Percentiles rank a stretch among this genome's conserved stretches.
Conservation (phyloP, 2,797 vertebrate genomes). For the Merluccius polli region DNA sequence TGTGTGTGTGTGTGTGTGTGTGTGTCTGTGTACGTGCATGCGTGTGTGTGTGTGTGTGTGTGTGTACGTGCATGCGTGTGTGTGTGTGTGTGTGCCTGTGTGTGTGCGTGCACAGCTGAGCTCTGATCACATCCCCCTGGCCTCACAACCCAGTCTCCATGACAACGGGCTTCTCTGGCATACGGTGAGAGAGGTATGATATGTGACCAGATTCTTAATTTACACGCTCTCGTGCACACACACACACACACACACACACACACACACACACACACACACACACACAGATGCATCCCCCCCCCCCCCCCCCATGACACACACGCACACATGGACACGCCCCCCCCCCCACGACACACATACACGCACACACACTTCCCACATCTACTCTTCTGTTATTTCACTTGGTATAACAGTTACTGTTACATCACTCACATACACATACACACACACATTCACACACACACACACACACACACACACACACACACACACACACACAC, state of each 20-base stretch:
- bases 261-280: conserved; percentile 7
- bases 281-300: conserved; percentile 6
- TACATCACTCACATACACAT: neutral
- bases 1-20: no score
- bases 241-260: conserved; percentile 11
- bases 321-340: conserved; percentile 1
- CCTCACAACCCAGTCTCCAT: conserved; percentile 77
- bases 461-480: neutral
- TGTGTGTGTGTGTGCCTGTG: neutral
- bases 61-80: neutral
- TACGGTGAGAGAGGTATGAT: conserved; percentile 71
- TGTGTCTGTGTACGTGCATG: no score
- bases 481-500: neutral
- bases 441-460: neutral
- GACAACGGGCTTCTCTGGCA: conserved; percentile 73
- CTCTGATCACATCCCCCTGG: neutral
- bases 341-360: conserved; percentile 3
- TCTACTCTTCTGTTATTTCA: no score
- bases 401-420: no score
- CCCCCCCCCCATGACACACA: neutral
- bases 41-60: neutral
- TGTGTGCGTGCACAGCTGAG: neutral
- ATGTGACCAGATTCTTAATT: conserved; percentile 76
- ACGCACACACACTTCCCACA: conserved; percentile 2
- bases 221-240: conserved; percentile 31